Base-by-base conservation (phyloP, 30 jellyfish, hydroid and myxozoan genomes). In the Aurelia sp. region DNA sequence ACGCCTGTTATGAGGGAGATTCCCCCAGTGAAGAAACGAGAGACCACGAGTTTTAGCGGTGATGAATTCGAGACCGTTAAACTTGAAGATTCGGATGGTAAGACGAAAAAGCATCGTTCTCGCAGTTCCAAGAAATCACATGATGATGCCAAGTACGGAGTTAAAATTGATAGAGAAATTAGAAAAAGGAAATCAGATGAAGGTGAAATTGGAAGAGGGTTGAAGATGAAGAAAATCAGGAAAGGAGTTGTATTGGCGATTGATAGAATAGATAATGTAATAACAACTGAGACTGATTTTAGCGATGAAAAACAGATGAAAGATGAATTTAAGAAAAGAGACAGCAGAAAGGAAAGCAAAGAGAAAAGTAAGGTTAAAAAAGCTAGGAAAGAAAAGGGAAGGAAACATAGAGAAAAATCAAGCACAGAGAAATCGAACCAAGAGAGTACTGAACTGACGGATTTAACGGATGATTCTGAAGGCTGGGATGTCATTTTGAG, bases 61-160 rank as follows among this genome's bases (percentile, higher is more conserved):
- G 93, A 84, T 61, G 93, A 72, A 33, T 72, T 71, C 33, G 68
- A 72, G 38, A 72, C 86, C 21, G 88, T 81, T 7, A 81, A 55
- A 44, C 69, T 81, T 22, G 84, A 67, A 48, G 91, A 72, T 11
- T 38, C 67, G 1, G 51, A 17, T 9, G 47, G 41, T 13, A 19
- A 15, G 16, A 44, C 24, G 75, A 67, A 70, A 47, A 53, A 60
- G 19, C 30, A 5, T 16, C 67, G 65, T 27, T 24, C 81, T 13
- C 63, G 19, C 5, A 52, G 33, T 18, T 63, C 78, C 19, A 81
- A 67, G 59, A 81, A 66, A 11, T 21, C 85, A 5, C 85, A 55
- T n/a, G 68, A 33, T 61, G 33, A 15, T 58, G 24, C 48, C n/a
- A 72, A 58, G 40, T 0, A 57, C 48, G 82, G 76, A 16, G 51